phyloP scores from a whole-genome alignment of 2,113 vertebrate genomes.

The Reinhardtius hippoglossoides region DNA sequence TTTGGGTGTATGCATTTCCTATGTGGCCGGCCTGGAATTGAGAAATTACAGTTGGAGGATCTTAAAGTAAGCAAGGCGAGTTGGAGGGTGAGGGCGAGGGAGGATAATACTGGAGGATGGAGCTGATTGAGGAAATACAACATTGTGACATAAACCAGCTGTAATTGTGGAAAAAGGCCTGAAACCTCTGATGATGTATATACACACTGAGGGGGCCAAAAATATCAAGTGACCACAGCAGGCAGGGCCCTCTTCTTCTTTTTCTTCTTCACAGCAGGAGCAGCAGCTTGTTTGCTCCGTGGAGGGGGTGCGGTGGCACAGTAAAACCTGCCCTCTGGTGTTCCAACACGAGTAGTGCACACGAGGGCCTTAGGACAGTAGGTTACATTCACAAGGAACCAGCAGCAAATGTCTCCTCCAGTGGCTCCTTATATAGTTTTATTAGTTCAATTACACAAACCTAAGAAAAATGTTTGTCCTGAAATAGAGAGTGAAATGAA shows the following conservation, averaged over 20 bases:
- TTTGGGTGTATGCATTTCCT: constrained; percentile 83
- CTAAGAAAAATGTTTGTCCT: constrained; percentile 57
- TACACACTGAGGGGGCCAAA: constrained; percentile 54
- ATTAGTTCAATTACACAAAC: constrained; percentile 77
- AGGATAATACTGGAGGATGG: constrained; percentile 64
- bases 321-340: constrained; percentile 79
- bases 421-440: constrained; percentile 73
- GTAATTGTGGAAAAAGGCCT: constrained; percentile 68
- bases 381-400: constrained; percentile 58
- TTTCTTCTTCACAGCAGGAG: background rate
- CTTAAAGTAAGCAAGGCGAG: constrained; percentile 71
- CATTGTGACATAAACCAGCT: constrained; percentile 67
- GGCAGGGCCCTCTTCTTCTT: constrained; percentile 29
- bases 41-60: constrained; percentile 75
- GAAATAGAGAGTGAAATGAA: constrained; percentile 73
- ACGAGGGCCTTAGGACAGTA: constrained; percentile 21
- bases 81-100: constrained; percentile 63
- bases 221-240: constrained; percentile 72
- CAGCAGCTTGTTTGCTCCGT: background rate
- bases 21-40: constrained; percentile 71
- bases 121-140: constrained; percentile 72
- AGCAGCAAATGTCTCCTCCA: constrained; percentile 73
- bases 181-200: constrained; percentile 61
- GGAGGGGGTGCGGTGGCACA: background rate
- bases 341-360: constrained; percentile 33